phyloP scores from a whole-genome alignment of 2,888 invertebrate species.

The Tachystola acroxantha region DNA sequence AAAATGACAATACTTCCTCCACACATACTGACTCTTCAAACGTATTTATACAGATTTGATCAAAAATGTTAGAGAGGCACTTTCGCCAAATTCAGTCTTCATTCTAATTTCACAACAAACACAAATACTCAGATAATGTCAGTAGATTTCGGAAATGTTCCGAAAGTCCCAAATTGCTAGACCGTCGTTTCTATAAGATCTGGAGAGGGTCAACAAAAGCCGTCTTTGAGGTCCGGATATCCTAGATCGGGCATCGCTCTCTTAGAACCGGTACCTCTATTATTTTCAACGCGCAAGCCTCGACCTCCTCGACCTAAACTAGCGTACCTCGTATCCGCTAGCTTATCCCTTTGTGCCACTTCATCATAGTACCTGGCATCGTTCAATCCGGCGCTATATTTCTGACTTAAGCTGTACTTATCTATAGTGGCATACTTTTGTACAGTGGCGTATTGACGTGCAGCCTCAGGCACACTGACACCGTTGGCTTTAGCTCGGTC shows the following conservation, averaged over 20 bases:
- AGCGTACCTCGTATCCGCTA: slow-evolving; percentile 70
- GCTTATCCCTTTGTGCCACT: slow-evolving; percentile 72
- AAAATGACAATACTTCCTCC: too few species aligned
- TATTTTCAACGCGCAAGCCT: slow-evolving; percentile 55
- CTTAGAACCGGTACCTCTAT: slow-evolving; percentile 60
- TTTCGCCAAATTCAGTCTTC: slow-evolving; percentile 72
- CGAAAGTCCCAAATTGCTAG: slow-evolving; percentile 36
- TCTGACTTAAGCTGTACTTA: slow-evolving; percentile 74
- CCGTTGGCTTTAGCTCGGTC: slow-evolving; percentile 77
- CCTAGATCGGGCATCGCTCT: slow-evolving; percentile 70
- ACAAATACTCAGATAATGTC: slow-evolving; percentile 29
- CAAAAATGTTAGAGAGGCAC: slow-evolving; percentile 52
- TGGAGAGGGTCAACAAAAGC: slow-evolving; percentile 84
- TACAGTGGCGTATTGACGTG: slow-evolving; percentile 67
- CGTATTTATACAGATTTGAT: slow-evolving; percentile 31
- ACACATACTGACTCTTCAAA: background rate
- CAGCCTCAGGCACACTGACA: slow-evolving; percentile 45
- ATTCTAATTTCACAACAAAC: slow-evolving; percentile 48
- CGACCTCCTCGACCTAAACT: slow-evolving; percentile 67
- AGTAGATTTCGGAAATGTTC: slow-evolving; percentile 21
- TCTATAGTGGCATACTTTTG: slow-evolving; percentile 76
- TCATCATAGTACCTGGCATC: slow-evolving; percentile 74
- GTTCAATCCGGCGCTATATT: slow-evolving; percentile 72
- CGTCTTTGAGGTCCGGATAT: slow-evolving; percentile 81
- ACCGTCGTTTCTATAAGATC: slow-evolving; percentile 70